A percentile compares a stretch with the other conserved stretches of the same genome.
Conservation (phyloP, 2,797 vertebrate genomes). For the Chrosomus eos region DNA sequence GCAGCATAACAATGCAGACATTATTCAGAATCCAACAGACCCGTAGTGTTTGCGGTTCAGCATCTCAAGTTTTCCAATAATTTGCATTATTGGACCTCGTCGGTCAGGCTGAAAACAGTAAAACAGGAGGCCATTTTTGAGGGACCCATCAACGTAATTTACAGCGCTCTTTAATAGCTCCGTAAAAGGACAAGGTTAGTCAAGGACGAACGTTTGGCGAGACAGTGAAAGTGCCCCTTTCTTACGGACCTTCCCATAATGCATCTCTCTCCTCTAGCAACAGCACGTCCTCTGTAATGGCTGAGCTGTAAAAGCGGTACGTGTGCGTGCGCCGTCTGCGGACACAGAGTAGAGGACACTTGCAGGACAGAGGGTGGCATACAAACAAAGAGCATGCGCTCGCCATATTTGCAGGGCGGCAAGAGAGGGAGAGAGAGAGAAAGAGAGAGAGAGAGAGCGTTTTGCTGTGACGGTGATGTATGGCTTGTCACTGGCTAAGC, state of each 20-base stretch:
- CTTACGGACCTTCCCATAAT: conserved; percentile 47
- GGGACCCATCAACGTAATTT: conserved; percentile 74
- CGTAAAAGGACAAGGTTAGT: conserved; percentile 78
- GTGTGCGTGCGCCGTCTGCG: conserved; percentile 42
- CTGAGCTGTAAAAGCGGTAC: conserved; percentile 47
- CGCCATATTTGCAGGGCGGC: conserved; percentile 72
- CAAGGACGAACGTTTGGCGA: conserved; percentile 69
- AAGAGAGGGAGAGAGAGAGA: conserved; percentile 66
- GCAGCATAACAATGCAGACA: conserved; percentile 64
- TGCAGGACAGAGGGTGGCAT: conserved; percentile 67
- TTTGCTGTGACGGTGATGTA: conserved; percentile 81
- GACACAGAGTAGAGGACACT: conserved; percentile 71
- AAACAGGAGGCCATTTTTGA: conserved; percentile 65
- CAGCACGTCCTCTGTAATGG: conserved; percentile 48
- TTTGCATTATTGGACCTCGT: conserved; percentile 66
- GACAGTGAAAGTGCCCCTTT: conserved; percentile 42
- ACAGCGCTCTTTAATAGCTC: conserved; percentile 76
- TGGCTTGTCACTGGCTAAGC: conserved; percentile 74
- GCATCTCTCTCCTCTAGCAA: conserved; percentile 36
- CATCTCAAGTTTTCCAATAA: conserved; percentile 63
- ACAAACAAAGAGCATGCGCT: conserved; percentile 72
- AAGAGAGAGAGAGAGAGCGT: conserved; percentile 73
- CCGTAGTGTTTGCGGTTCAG: conserved; percentile 58
- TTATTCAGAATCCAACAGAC: conserved; percentile 65
- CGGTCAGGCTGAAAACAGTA: conserved; percentile 71